phyloP scores from a whole-genome alignment of 2,888 invertebrate genomes.

The Campoplex nolae region DNA sequence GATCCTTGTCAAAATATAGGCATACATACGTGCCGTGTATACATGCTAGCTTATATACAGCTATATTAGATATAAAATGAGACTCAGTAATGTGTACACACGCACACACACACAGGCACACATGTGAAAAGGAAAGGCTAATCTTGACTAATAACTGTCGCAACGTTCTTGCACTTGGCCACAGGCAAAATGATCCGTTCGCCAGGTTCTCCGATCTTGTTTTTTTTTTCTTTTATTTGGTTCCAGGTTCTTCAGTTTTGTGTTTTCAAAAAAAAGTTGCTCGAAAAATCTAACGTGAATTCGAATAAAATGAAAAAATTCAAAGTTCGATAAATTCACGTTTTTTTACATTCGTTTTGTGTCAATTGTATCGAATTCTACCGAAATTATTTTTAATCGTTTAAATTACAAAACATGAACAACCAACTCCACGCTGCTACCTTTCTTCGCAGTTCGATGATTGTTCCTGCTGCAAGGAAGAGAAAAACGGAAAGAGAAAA shows the following conservation, averaged over 20 bases:
- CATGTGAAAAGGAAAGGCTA: slow-evolving; percentile 70
- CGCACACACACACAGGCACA: neutral
- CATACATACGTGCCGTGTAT: slow-evolving; percentile 67
- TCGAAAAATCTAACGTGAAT: neutral
- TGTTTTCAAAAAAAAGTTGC: slow-evolving; percentile 9
- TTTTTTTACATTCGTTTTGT: neutral
- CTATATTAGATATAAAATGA: neutral
- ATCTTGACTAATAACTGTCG: slow-evolving; percentile 83
- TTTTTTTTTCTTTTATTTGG: too few relatives aligned
- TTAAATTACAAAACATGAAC: neutral
- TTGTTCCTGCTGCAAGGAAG: neutral
- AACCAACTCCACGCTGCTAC: neutral
- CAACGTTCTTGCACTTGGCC: slow-evolving; percentile 62
- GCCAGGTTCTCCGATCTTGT: slow-evolving; percentile 35
- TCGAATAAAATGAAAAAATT: slow-evolving; percentile 4
- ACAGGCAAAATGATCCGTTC: slow-evolving; percentile 46
- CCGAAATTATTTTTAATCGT: too few relatives aligned
- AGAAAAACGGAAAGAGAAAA: slow-evolving; percentile 12
- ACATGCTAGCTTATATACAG: neutral
- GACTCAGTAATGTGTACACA: slow-evolving; percentile 1
- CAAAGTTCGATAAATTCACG: neutral
- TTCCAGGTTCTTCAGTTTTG: neutral
- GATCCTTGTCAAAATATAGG: slow-evolving; percentile 83
- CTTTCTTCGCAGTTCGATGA: neutral
- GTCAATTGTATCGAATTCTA: too few relatives aligned